Percentiles rank a stretch among this genome's conserved stretches.
Conservation (phyloP, 2,113 vertebrate species). For the Patagioenas fasciata region DNA sequence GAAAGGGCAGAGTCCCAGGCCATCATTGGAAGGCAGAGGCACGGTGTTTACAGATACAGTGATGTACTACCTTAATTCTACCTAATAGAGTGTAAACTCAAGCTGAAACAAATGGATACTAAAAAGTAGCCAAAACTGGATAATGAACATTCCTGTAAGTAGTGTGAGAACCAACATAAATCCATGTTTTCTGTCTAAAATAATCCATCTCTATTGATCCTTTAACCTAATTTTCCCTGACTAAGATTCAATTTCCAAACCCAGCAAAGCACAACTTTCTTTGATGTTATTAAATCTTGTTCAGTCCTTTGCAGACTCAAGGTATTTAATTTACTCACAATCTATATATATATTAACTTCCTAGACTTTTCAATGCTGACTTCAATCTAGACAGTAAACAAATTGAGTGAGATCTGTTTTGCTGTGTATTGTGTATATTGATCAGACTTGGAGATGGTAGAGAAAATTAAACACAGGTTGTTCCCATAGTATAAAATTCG, state of each 20-base stretch:
- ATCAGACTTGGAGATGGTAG: neutral
- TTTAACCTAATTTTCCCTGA: slow-evolving; percentile 64
- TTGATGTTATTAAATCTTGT: slow-evolving; percentile 27
- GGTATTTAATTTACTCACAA: neutral
- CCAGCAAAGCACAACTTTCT: slow-evolving; percentile 55
- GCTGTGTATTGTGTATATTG: neutral
- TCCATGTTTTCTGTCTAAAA: slow-evolving; percentile 56
- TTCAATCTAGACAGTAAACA: neutral
- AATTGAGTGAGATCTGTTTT: neutral
- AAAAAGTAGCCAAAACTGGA: neutral
- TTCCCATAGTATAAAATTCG: neutral
- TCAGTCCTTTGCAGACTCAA: slow-evolving; percentile 17
- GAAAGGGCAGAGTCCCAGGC: neutral
- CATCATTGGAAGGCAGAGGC: neutral
- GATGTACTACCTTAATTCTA: neutral
- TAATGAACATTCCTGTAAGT: slow-evolving; percentile 41
- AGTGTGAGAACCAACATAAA: slow-evolving; percentile 36
- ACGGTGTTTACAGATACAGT: neutral
- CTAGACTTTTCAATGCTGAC: neutral
- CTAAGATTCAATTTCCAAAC: slow-evolving; percentile 61
- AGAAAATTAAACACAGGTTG: neutral
- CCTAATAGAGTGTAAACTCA: neutral
- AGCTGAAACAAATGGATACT: neutral
- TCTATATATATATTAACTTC: neutral
- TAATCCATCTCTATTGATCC: slow-evolving; percentile 65